Evolutionary conservation across 1,140 invertebrate species (phyloP).

Genomic region (Mylabris phalerata): DNA sequence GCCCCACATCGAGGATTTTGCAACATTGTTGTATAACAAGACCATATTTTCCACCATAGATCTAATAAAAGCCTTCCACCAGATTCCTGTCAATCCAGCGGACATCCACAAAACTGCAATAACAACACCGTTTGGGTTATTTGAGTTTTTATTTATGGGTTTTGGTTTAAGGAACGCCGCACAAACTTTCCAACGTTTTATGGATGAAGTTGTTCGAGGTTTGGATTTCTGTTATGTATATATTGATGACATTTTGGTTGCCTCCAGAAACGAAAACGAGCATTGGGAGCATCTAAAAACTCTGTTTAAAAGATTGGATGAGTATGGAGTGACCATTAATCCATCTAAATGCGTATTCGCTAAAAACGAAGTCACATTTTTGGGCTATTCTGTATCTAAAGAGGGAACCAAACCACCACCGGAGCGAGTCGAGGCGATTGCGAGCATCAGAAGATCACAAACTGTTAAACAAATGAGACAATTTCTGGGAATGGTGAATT

Average conservation of each 20-base stretch:
- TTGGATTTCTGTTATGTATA: slow-evolving; percentile 32
- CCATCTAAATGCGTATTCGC: slow-evolving; percentile 32
- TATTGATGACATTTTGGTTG: slow-evolving; percentile 41
- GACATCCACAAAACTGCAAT: slow-evolving; percentile 39
- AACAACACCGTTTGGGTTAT: slow-evolving; percentile 36
- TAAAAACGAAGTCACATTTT: slow-evolving; percentile 24
- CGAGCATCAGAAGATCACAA: slow-evolving; percentile 18
- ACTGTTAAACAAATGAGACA: slow-evolving; percentile 26
- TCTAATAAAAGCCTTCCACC: slow-evolving; percentile 45
- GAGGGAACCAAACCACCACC: slow-evolving; percentile 30
- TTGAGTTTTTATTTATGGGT: slow-evolving; percentile 38
- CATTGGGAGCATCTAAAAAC: slow-evolving; percentile 27
- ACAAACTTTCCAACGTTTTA: slow-evolving; percentile 39
- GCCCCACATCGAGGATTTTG: slow-evolving; percentile 32
- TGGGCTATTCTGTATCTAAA: slow-evolving; percentile 32
- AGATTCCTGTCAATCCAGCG: slow-evolving; percentile 32
- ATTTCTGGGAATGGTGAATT: slow-evolving; percentile 39
- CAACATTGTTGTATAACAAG: slow-evolving; percentile 31
- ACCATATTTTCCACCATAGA: slow-evolving; percentile 45
- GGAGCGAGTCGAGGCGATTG: slow-evolving; percentile 30
- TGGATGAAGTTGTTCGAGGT: slow-evolving; percentile 13
- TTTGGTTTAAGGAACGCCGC: slow-evolving; percentile 40
- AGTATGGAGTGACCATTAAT: slow-evolving; percentile 32
- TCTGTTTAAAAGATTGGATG: slow-evolving; percentile 27
- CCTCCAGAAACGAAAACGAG: slow-evolving; percentile 28